Percentiles rank a stretch among this genome's conserved stretches.
phyloP scores from a whole-genome alignment of 2,888 invertebrate species.

The Drosophila pseudotakahashii region DNA sequence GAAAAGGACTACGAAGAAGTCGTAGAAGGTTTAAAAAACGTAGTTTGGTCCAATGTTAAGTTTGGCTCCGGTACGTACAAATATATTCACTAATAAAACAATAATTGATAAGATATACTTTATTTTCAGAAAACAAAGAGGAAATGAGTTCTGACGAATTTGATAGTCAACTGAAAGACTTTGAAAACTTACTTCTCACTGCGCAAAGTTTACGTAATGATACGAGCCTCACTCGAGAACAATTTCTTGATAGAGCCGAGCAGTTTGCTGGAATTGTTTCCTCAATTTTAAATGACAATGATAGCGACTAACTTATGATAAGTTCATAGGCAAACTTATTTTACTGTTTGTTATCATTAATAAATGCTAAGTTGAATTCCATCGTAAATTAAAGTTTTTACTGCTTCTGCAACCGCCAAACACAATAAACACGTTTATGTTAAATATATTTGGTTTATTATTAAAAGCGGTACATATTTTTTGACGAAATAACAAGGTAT shows the following conservation, averaged over 20 bases:
- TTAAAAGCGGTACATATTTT: conserved; percentile 70
- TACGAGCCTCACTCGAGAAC: conserved; percentile 57
- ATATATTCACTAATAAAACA: neutral
- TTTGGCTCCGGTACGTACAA: conserved; percentile 15
- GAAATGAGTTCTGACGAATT: conserved; percentile 50
- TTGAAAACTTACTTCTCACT: conserved; percentile 63
- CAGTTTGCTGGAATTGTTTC: conserved; percentile 62
- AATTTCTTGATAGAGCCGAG: conserved; percentile 63
- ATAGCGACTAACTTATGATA: conserved; percentile 54
- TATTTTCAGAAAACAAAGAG: conserved; percentile 13
- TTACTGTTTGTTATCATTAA: conserved; percentile 12
- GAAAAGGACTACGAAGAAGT: conserved; percentile 34
- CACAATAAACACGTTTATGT: conserved; percentile 13
- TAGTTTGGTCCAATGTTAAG: conserved; percentile 33
- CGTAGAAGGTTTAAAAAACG: conserved; percentile 28
- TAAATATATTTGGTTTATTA: conserved; percentile 72
- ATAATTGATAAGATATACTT: no score
- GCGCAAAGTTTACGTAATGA: conserved; percentile 63
- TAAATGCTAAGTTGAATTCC: conserved; percentile 6
- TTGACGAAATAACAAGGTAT: conserved; percentile 64
- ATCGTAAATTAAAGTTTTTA: neutral
- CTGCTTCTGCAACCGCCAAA: no score
- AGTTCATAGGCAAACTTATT: neutral
- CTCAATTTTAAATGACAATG: conserved; percentile 65
- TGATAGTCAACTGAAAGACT: conserved; percentile 63